Percentiles rank a stretch among this genome's conserved stretches.
phyloP scores from a whole-genome alignment of 37 sponge, comb jelly and placozoan species.

The Beroe ovata region DNA sequence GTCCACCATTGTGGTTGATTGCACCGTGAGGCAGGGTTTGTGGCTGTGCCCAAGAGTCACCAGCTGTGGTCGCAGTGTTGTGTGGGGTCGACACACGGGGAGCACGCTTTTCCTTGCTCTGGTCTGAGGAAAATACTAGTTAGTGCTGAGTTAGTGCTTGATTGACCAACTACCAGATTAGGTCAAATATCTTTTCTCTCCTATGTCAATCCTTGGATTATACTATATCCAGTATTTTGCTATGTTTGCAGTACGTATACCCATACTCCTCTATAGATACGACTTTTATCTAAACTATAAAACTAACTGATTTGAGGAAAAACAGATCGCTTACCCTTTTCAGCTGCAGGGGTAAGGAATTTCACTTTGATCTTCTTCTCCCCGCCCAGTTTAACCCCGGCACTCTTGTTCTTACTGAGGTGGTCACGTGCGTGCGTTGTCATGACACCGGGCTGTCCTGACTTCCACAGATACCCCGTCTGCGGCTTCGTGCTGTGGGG shows the following conservation, averaged over 20 bases:
- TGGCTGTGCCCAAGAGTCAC: slow-evolving; percentile 36
- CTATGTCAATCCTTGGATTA: too few relatives aligned
- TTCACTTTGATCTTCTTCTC: slow-evolving; percentile 50
- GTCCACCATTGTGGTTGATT: neutral
- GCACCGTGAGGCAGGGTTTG: neutral
- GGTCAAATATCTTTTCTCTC: too few relatives aligned
- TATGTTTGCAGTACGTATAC: too few relatives aligned
- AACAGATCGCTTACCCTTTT: too few relatives aligned
- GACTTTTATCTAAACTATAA: too few relatives aligned
- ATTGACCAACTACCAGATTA: too few relatives aligned
- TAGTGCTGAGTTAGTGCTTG: too few relatives aligned
- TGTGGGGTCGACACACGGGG: slow-evolving; percentile 53
- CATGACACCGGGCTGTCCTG: slow-evolving; percentile 14
- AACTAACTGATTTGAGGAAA: too few relatives aligned
- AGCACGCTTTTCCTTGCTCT: neutral
- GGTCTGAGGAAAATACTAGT: too few relatives aligned
- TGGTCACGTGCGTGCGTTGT: slow-evolving; percentile 21
- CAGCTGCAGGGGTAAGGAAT: slow-evolving; percentile 25
- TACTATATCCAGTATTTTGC: too few relatives aligned
- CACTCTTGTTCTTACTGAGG: slow-evolving; percentile 23
- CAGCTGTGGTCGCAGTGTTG: slow-evolving; percentile 21
- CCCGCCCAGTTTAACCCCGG: neutral
- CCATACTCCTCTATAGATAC: too few relatives aligned
- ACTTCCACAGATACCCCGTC: slow-evolving; percentile 9
- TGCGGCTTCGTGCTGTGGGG: neutral